These are phyloP conservation scores for Zapornia atra DNA, from an alignment of 2,113 vertebrate genomes.

Conservation along the genomic window DNA sequence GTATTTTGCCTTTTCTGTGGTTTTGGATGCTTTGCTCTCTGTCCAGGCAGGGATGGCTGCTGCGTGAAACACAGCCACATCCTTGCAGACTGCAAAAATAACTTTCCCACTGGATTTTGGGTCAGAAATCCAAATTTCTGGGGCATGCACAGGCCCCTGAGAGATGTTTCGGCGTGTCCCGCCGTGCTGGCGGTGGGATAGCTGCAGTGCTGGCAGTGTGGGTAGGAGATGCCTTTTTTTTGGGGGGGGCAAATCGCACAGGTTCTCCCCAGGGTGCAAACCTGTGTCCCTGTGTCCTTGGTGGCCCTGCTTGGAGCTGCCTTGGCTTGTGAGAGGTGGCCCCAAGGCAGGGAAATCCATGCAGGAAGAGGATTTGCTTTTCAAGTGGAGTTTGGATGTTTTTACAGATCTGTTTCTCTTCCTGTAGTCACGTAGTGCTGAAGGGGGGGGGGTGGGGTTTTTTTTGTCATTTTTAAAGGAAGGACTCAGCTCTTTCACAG, in stretches of 20 bases:
- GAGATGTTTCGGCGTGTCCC: background rate
- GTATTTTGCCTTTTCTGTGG: slow-evolving; percentile 75
- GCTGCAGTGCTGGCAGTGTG: background rate
- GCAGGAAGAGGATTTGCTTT: slow-evolving; percentile 6
- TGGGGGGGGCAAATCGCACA: background rate
- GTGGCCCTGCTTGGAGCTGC: background rate
- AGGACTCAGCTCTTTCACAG: slow-evolving; percentile 31
- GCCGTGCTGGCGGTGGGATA: background rate
- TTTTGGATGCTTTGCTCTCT: slow-evolving; percentile 68
- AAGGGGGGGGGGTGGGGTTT: background rate
- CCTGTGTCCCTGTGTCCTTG: background rate
- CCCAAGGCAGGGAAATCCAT: slow-evolving; percentile 23
- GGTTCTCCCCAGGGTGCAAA: background rate
- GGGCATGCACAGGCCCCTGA: background rate
- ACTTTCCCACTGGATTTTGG: slow-evolving; percentile 67
- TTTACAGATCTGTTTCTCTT: slow-evolving; percentile 45
- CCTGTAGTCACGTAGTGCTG: slow-evolving; percentile 9
- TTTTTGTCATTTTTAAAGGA: slow-evolving; percentile 38
- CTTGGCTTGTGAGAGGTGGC: background rate
- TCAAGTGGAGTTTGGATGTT: slow-evolving; percentile 11
- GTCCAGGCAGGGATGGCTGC: slow-evolving; percentile 47
- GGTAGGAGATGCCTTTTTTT: background rate
- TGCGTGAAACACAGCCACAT: slow-evolving; percentile 28
- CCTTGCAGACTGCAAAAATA: slow-evolving; percentile 67
- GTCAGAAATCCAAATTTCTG: slow-evolving; percentile 47